A percentile compares a stretch with the other conserved stretches of the same genome.
These are phyloP conservation scores for Aptenodytes forsteri DNA, from an alignment of 2,113 vertebrate genomes.

Conservation along the genomic window DNA sequence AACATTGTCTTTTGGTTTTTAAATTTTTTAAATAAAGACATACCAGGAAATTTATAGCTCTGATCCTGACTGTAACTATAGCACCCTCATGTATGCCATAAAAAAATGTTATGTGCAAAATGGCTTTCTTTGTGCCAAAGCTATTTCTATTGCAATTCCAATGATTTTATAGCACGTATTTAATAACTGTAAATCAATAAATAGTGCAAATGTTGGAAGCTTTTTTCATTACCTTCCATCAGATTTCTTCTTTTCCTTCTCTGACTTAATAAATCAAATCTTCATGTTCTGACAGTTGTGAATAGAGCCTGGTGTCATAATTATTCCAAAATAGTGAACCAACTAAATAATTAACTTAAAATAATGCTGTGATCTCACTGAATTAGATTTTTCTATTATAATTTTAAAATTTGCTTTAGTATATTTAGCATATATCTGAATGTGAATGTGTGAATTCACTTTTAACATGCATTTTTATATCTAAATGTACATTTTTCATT, in stretches of 20 bases:
- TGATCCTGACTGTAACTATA: not conserved
- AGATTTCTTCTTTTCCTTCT: not conserved
- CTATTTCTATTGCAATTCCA: not conserved
- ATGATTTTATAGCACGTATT: not conserved
- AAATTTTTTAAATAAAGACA: slow-evolving; percentile 5
- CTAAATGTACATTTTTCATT: not conserved
- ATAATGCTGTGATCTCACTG: not conserved
- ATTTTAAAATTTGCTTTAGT: not conserved
- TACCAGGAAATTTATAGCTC: not conserved
- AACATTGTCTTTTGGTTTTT: not conserved
- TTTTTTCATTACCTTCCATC: not conserved
- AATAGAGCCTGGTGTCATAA: not conserved
- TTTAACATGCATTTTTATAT: not conserved
- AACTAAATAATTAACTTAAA: not conserved
- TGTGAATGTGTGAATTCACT: not conserved
- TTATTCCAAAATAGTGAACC: not conserved
- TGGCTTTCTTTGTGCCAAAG: slow-evolving; percentile 23
- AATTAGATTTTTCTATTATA: not conserved
- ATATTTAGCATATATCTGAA: not conserved
- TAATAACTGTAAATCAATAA: slow-evolving; percentile 24
- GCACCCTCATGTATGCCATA: slow-evolving; percentile 3
- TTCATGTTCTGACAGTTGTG: not conserved
- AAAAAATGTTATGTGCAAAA: slow-evolving; percentile 26
- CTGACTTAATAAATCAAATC: not conserved
- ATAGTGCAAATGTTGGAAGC: not conserved